Percentiles rank a stretch among this genome's conserved stretches.
Conservation (phyloP, 2,888 invertebrate genomes). For the Xiphydria camelus region DNA sequence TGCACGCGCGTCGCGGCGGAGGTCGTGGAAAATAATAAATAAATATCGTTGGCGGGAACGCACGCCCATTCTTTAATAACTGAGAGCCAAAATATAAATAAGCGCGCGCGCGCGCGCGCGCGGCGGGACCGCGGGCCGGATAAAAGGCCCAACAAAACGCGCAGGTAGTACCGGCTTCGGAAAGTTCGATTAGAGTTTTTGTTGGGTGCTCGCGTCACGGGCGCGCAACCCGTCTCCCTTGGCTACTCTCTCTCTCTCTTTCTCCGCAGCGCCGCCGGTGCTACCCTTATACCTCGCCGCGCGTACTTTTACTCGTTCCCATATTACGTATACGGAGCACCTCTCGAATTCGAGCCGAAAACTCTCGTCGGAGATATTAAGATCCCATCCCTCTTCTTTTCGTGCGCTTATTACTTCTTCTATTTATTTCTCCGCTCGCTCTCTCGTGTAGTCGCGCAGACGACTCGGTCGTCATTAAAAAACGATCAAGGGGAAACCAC, state of each 20-base stretch:
- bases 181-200: conserved; percentile 49
- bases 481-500: conserved; percentile 18
- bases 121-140: conserved; percentile 30
- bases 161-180: conserved; percentile 29
- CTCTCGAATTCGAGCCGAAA: too few species aligned
- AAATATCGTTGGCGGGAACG: conserved; percentile 34
- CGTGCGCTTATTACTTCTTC: too few species aligned
- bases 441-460: conserved; percentile 22
- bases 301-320: too few species aligned
- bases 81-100: conserved; percentile 28
- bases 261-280: too few species aligned
- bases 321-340: too few species aligned
- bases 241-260: conserved; percentile 2
- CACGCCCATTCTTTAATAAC: conserved; percentile 43
- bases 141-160: conserved; percentile 26
- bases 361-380: too few species aligned
- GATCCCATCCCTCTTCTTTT: too few species aligned
- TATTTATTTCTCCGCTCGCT: conserved; percentile 13
- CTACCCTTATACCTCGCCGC: too few species aligned
- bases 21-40: conserved; percentile 38
- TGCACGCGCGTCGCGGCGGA: conserved; percentile 16
- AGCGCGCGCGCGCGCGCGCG: conserved; percentile 16
- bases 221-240: conserved; percentile 4
- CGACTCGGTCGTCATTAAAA: too few species aligned
- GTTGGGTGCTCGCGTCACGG: conserved; percentile 26